Evolutionary conservation across 2,113 vertebrate species (phyloP).

Genomic region (Ascaphus truei): DNA sequence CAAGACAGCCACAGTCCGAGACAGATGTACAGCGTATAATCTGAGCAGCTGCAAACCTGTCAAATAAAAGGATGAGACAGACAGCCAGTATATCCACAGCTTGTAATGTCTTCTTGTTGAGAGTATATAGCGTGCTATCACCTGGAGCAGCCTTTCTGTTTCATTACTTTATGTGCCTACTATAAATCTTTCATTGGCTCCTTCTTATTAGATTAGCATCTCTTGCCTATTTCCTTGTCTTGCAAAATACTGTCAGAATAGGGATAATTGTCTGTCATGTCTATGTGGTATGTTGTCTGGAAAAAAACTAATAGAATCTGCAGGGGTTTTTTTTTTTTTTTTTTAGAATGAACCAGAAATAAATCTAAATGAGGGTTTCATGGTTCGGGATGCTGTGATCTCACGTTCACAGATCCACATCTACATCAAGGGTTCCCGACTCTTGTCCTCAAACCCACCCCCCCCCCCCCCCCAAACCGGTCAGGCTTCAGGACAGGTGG

Average conservation of each 20-base stretch:
- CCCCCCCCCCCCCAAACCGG: no score
- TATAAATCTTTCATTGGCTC: slow-evolving; percentile 1
- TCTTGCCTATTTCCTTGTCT: not conserved
- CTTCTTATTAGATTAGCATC: slow-evolving; percentile 1
- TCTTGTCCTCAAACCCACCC: not conserved
- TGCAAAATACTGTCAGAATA: not conserved
- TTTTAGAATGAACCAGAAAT: not conserved
- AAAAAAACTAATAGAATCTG: not conserved
- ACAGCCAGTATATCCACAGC: not conserved
- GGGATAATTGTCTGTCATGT: not conserved
- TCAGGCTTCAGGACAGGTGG: no score
- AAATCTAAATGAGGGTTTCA: no score
- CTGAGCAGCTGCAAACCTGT: not conserved
- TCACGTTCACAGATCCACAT: no score
- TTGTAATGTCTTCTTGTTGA: not conserved
- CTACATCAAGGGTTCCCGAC: no score
- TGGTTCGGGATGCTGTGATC: no score
- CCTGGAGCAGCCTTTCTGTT: not conserved
- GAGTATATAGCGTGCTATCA: not conserved
- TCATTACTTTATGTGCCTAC: not conserved
- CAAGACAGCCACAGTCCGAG: not conserved
- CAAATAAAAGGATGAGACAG: not conserved
- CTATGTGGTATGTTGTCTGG: not conserved
- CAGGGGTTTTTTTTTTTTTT: not conserved
- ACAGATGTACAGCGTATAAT: not conserved